A percentile compares a stretch with the other conserved stretches of the same genome.
These are phyloP conservation scores for Tamias sibiricus DNA, from an alignment of 2,113 vertebrate genomes.

Conservation along the genomic window DNA sequence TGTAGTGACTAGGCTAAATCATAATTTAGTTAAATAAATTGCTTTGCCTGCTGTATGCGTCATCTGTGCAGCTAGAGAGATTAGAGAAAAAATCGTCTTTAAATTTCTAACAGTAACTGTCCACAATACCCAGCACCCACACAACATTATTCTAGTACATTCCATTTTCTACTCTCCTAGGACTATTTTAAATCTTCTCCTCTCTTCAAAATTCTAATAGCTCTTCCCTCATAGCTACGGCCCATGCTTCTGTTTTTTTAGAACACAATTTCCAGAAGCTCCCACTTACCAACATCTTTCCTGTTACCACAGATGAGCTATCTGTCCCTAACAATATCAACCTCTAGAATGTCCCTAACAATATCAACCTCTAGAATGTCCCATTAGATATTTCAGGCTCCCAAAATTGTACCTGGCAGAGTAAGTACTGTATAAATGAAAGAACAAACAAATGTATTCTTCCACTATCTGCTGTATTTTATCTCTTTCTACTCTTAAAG, in stretches of 20 bases:
- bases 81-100: background rate
- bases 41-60: background rate
- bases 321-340: background rate
- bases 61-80: background rate
- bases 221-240: background rate
- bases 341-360: too few species aligned
- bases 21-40: background rate
- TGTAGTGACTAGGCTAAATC: background rate
- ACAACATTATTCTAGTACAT: background rate
- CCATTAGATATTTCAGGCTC: background rate
- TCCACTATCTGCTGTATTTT: background rate
- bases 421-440: background rate
- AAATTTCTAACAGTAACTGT: background rate
- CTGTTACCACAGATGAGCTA: background rate
- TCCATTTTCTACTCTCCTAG: background rate
- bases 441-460: background rate
- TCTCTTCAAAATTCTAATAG: background rate
- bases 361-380: background rate
- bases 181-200: background rate
- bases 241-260: background rate
- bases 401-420: background rate
- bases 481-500: background rate
- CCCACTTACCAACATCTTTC: background rate
- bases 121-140: background rate
- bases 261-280: background rate